Percentiles rank a stretch among this genome's conserved stretches.
Conservation (phyloP, 1,140 invertebrate genomes). For the Tetramorium simillimum region DNA sequence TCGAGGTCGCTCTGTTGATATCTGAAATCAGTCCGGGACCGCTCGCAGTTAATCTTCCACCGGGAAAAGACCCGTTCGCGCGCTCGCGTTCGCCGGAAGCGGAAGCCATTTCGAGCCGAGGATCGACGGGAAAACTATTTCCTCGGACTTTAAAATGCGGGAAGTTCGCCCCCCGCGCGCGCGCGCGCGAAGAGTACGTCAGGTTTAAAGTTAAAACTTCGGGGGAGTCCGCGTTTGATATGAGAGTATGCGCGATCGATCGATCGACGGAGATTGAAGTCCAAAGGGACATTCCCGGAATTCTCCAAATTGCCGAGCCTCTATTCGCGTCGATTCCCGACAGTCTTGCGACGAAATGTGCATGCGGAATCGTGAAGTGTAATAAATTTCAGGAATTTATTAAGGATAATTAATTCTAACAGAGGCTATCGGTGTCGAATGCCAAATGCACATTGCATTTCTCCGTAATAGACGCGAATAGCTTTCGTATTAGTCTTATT, state of each 20-base stretch:
- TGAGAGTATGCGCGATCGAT: slow-evolving; percentile 26
- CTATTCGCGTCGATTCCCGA: background rate
- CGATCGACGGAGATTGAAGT: slow-evolving; percentile 40
- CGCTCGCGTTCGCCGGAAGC: background rate
- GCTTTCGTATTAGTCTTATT: background rate
- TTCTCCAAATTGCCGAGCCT: slow-evolving; percentile 34
- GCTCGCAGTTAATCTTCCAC: background rate
- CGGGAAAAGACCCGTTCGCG: background rate
- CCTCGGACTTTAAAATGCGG: background rate
- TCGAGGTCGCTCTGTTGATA: slow-evolving; percentile 81
- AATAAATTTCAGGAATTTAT: slow-evolving; percentile 51
- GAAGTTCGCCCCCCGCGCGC: background rate
- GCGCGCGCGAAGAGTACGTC: background rate
- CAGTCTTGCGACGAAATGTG: slow-evolving; percentile 9
- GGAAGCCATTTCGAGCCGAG: background rate
- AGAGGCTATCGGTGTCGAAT: background rate
- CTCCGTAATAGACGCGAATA: background rate
- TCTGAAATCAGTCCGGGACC: slow-evolving; percentile 56
- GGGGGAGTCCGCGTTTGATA: background rate
- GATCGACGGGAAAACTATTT: slow-evolving; percentile 14
- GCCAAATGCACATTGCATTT: background rate
- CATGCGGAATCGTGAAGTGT: slow-evolving; percentile 6
- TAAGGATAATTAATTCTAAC: slow-evolving; percentile 39
- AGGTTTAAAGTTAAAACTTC: slow-evolving; percentile 11
- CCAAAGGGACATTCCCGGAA: slow-evolving; percentile 30